phyloP scores from a whole-genome alignment of 2,113 vertebrate species.

The Lycocorax pyrrhopterus region DNA sequence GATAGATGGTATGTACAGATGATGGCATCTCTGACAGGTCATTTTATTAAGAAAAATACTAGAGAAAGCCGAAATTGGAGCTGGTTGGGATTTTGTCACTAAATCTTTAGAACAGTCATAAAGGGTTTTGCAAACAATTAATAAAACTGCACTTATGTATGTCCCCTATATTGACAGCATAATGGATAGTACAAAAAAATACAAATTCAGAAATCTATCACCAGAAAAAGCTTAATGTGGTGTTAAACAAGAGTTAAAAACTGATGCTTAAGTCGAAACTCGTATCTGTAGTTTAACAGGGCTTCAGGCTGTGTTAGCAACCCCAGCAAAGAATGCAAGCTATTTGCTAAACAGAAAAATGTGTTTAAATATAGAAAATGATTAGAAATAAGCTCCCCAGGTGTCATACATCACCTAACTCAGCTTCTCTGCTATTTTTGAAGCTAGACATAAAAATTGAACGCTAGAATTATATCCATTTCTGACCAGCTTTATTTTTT shows the following conservation, averaged over 20 bases:
- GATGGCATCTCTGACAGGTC: not conserved
- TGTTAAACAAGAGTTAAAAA: not conserved
- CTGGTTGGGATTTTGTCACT: not conserved
- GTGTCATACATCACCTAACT: not conserved
- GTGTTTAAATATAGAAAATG: not conserved
- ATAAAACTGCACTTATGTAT: not conserved
- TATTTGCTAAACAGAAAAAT: not conserved
- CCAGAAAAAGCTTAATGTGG: not conserved
- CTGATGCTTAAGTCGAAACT: not conserved
- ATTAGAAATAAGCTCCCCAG: not conserved
- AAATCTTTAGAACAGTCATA: not conserved
- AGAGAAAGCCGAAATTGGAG: not conserved
- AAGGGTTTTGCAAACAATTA: not conserved
- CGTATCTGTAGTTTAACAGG: not conserved
- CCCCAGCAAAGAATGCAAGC: not conserved
- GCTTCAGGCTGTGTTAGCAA: not conserved
- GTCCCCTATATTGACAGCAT: not conserved
- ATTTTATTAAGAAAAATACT: not conserved
- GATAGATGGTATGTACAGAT: not conserved
- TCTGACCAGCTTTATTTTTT: not conserved
- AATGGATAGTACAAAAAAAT: not conserved
- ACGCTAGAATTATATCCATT: not conserved
- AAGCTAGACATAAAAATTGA: not conserved
- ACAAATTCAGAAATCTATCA: not conserved
- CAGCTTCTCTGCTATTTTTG: not conserved